Base-by-base conservation (phyloP, 1,140 invertebrate genomes). In the Microplitis demolitor region DNA sequence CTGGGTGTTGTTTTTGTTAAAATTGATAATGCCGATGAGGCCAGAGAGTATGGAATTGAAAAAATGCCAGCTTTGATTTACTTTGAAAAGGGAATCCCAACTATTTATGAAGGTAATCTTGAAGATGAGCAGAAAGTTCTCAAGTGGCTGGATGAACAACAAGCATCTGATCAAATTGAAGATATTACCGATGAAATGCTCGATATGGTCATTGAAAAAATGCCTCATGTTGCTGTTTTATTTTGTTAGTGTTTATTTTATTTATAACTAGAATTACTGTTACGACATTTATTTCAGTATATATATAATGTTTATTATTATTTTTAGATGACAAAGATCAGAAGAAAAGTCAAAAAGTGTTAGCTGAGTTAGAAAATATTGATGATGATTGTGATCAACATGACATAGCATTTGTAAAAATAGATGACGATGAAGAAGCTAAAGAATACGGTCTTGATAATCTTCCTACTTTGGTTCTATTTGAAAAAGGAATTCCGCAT, bases 111-210 rank as follows among this genome's bases (percentile, higher is more conserved):
- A 85, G 96, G 96, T 76, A 95, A 97, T 84, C 87, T 97, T 69
- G 95, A 96, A 85, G 95, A 97, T 78, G 95, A 97, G 85, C 94
- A 97, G 69, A 94, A 95, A 85, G 94, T 97, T 5, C 85, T 97
- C 1, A 91, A 91, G 76, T 98, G 96, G 96, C 89, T 98, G 4
- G 91, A 93, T 76, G 90, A 95, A 75, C 95, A 97, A 83, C 89
- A 91, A 35, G 95, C 95, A 79, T 92, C 90, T 77, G 96, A 97
- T 85, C 94, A 97, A 88, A 98, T 98, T 79, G 96, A 97, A 88
- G 95, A 97, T 80, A 92, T 98, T 51, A 97, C 95, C 35, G 94
- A 97, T 84, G 95, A 97, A 88, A 97, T 97, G 96, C 88, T 98
- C 58, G 95, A 97, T 82, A 91, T 96, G 82, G 92, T 98, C 69